A percentile compares a stretch with the other conserved stretches of the same genome.
phyloP scores from a whole-genome alignment of 2,888 invertebrate species.

The Gymnosoma rotundatum region DNA sequence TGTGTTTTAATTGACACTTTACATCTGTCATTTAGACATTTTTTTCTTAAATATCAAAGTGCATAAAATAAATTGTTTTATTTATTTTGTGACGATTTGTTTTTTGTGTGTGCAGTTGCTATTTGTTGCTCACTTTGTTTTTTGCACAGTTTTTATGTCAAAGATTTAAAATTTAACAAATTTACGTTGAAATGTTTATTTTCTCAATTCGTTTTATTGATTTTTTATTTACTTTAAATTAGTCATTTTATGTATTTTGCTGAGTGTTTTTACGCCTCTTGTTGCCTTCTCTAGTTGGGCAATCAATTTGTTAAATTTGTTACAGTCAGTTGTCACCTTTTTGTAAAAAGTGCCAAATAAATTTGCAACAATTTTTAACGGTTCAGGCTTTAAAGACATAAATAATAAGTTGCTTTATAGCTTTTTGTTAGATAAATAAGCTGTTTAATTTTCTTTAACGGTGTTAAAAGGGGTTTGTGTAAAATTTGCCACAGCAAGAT shows the following conservation, averaged over 20 bases:
- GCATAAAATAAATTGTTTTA: slow-evolving; percentile 60
- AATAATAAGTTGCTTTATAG: slow-evolving; percentile 27
- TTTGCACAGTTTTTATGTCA: slow-evolving; percentile 73
- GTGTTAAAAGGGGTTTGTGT: background rate
- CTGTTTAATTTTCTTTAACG: slow-evolving; percentile 13
- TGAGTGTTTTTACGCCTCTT: slow-evolving; percentile 70
- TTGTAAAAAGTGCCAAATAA: slow-evolving; percentile 16
- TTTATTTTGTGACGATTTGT: slow-evolving; percentile 46
- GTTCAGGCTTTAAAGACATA: slow-evolving; percentile 55
- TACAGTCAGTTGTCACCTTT: slow-evolving; percentile 56
- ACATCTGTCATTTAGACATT: slow-evolving; percentile 73
- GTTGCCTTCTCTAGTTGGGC: slow-evolving; percentile 53
- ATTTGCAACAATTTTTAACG: slow-evolving; percentile 49
- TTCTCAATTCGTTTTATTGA: slow-evolving; percentile 61
- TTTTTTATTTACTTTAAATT: slow-evolving; percentile 73
- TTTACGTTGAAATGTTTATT: slow-evolving; percentile 75
- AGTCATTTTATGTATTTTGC: slow-evolving; percentile 70
- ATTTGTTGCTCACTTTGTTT: slow-evolving; percentile 10
- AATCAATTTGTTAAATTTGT: slow-evolving; percentile 69
- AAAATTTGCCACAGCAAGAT: background rate
- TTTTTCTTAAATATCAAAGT: slow-evolving; percentile 49
- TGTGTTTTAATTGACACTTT: slow-evolving; percentile 78
- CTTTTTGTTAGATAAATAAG: slow-evolving; percentile 5
- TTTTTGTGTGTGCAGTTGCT: slow-evolving; percentile 22
- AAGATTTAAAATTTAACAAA: slow-evolving; percentile 70